Percentiles rank a stretch among this genome's conserved stretches.
These are phyloP conservation scores for Eutolmus rufibarbis DNA, from an alignment of 2,888 invertebrate species.

Conservation along the genomic window DNA sequence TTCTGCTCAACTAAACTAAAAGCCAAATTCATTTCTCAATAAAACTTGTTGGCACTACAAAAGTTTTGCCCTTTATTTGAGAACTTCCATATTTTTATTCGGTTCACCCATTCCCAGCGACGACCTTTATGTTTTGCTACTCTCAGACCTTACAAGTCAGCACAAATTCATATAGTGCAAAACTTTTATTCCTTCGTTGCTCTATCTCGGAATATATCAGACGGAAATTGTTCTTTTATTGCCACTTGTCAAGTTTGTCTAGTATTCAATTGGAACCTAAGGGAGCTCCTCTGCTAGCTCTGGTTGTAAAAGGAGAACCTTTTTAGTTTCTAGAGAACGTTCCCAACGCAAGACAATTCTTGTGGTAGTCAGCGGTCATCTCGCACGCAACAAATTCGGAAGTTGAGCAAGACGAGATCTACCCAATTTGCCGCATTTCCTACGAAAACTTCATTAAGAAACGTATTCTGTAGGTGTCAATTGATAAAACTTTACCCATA, in stretches of 20 bases:
- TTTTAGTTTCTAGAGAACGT: not conserved
- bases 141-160: not conserved
- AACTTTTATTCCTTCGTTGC: not conserved
- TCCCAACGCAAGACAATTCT: not conserved
- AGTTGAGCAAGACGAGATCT: not conserved
- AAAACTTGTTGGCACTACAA: not conserved
- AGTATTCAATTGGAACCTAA: slow-evolving; percentile 10
- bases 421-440: not conserved
- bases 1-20: not conserved
- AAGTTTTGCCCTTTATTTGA: not conserved
- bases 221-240: slow-evolving; percentile 19
- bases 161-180: not conserved
- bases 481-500: slow-evolving; percentile 9
- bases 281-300: not conserved
- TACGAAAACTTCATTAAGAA: not conserved
- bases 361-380: not conserved
- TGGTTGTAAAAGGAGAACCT: not conserved
- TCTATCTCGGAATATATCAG: slow-evolving; percentile 1
- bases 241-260: slow-evolving; percentile 3
- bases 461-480: not conserved
- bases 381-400: not conserved
- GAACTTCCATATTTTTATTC: not conserved
- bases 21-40: not conserved
- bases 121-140: not conserved
- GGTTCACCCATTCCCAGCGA: not conserved